Evolutionary conservation across 2,888 invertebrate genomes (phyloP).

Genomic region (Drosophila longiperda): DNA sequence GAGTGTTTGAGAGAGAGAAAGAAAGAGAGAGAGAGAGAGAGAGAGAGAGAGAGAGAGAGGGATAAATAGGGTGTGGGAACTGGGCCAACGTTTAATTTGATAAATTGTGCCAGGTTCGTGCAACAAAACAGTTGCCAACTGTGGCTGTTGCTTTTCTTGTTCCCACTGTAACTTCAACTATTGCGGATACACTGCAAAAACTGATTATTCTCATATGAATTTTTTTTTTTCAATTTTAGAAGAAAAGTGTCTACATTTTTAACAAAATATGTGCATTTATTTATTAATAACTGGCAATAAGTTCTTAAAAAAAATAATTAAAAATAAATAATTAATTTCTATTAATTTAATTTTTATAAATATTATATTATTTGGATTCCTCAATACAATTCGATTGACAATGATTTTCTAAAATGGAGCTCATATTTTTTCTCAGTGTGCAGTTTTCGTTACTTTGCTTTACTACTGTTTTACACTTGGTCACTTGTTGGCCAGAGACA

Average conservation of each 20-base stretch:
- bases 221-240: background rate
- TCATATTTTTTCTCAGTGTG: background rate
- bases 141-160: slow-evolving; percentile 21
- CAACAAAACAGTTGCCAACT: slow-evolving; percentile 75
- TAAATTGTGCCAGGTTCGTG: slow-evolving; percentile 73
- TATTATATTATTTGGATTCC: background rate
- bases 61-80: background rate
- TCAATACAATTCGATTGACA: background rate
- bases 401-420: background rate
- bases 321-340: background rate
- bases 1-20: background rate
- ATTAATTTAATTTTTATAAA: background rate
- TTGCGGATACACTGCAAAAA: background rate
- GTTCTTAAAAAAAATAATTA: background rate
- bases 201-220: background rate
- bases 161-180: background rate
- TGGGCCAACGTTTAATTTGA: slow-evolving; percentile 72
- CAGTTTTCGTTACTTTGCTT: slow-evolving; percentile 1
- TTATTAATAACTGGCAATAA: too few species aligned
- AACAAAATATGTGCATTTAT: too few species aligned
- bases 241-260: background rate
- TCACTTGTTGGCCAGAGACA: slow-evolving; percentile 64
- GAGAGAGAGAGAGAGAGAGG: background rate
- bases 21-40: background rate
- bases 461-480: slow-evolving; percentile 36